A percentile compares a stretch with the other conserved stretches of the same genome.
Conservation (phyloP, 2,797 vertebrate species). For the Argya squamiceps region DNA sequence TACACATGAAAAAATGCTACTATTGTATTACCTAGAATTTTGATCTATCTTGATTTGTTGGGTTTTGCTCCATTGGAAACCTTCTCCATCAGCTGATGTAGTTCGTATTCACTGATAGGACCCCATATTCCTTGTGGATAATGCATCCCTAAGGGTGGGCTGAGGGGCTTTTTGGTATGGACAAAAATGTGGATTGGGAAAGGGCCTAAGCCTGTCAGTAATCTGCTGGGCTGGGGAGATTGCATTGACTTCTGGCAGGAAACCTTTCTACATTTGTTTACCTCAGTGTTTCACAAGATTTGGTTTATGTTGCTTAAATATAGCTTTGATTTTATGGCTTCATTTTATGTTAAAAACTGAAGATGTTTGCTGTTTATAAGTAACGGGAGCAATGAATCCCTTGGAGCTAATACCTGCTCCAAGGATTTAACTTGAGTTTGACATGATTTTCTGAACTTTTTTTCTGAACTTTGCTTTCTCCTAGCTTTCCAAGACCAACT, state of each 20-base stretch:
- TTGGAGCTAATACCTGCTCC: background rate
- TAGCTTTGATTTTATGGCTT: background rate
- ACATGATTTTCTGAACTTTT: background rate
- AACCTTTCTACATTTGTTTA: background rate
- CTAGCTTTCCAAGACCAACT: slow-evolving; percentile 98
- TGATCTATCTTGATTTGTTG: background rate
- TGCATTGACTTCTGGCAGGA: background rate
- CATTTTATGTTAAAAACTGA: background rate
- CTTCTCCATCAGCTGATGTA: background rate
- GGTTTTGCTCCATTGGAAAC: background rate
- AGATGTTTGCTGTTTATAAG: background rate
- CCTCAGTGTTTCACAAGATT: background rate
- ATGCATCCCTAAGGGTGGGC: background rate
- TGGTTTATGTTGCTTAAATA: background rate
- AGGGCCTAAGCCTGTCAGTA: background rate
- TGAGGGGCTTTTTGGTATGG: background rate
- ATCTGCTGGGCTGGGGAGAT: background rate
- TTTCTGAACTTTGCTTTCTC: background rate
- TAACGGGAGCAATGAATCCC: background rate
- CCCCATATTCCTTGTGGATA: fast-evolving
- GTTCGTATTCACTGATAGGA: background rate
- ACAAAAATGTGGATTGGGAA: background rate
- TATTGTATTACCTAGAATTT: background rate
- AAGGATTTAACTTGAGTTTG: background rate
- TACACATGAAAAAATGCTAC: background rate